phyloP scores from a whole-genome alignment of 1,140 invertebrate genomes.

The Drosophila parvula region DNA sequence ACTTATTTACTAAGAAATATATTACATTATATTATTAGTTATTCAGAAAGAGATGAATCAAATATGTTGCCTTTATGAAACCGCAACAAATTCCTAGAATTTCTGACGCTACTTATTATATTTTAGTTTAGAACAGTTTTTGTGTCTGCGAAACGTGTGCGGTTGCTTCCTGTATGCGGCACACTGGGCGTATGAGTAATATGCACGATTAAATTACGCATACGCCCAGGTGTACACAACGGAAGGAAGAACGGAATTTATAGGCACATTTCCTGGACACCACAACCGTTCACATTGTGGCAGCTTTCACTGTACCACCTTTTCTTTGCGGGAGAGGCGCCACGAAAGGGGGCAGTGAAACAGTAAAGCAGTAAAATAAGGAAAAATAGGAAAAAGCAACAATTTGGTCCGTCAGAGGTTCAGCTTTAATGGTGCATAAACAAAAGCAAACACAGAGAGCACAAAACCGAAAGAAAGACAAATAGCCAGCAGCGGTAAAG shows the following conservation, averaged over 20 bases:
- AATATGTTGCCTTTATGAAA: not conserved
- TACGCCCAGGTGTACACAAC: slow-evolving; percentile 38
- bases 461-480: slow-evolving; percentile 23
- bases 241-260: slow-evolving; percentile 12
- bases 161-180: slow-evolving; percentile 26
- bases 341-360: not conserved
- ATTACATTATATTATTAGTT: not conserved
- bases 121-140: not conserved
- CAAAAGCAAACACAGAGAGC: slow-evolving; percentile 17
- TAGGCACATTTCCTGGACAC: slow-evolving; percentile 8
- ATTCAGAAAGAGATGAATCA: not conserved
- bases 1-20: not conserved
- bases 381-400: slow-evolving; percentile 3
- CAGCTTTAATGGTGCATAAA: slow-evolving; percentile 62
- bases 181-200: slow-evolving; percentile 55
- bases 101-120: not conserved
- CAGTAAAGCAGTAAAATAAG: not conserved
- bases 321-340: not conserved
- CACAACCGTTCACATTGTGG: not conserved
- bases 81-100: not conserved
- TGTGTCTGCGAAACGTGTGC: slow-evolving; percentile 4
- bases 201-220: slow-evolving; percentile 34
- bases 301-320: slow-evolving; percentile 30
- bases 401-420: slow-evolving; percentile 40
- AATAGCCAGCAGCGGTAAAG: slow-evolving; percentile 44